phyloP scores from a whole-genome alignment of 2,113 vertebrate species.

The Gorsachius goisagi region DNA sequence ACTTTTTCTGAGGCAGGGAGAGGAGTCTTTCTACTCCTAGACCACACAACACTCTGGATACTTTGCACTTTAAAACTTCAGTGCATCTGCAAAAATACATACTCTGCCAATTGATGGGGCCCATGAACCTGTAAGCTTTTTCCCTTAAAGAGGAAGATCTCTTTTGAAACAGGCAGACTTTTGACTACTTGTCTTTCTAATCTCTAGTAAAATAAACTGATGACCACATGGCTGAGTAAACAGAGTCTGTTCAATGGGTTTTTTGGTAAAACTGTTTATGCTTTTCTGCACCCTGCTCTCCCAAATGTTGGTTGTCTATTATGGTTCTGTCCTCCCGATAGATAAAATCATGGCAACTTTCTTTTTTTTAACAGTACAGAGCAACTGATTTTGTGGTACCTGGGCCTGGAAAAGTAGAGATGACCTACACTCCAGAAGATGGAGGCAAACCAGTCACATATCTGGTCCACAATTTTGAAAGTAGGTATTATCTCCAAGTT shows the following conservation, averaged over 20 bases:
- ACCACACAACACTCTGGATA: background rate
- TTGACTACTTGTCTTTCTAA: background rate
- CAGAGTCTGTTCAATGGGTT: fast-evolving
- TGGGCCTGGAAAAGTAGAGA: conserved; percentile 92
- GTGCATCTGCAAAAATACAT: background rate
- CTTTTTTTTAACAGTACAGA: conserved; percentile 83
- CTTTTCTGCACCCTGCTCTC: background rate
- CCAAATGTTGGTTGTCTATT: background rate
- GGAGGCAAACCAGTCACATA: conserved; percentile 83
- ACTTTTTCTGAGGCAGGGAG: background rate
- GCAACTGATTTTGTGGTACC: conserved; percentile 97
- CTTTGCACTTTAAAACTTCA: background rate
- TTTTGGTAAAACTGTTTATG: background rate
- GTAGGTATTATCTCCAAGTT: conserved; percentile 70
- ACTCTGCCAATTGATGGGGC: background rate
- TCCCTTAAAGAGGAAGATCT: background rate
- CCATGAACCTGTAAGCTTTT: background rate
- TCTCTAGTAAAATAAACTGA: background rate
- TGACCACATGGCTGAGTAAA: background rate
- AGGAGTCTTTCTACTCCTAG: background rate
- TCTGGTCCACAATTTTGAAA: conserved; percentile 88
- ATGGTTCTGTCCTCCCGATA: background rate
- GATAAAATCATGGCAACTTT: background rate
- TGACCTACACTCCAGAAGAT: conserved; percentile 85
- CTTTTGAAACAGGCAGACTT: background rate